These are phyloP conservation scores for Ameiurus melas DNA, from an alignment of 2,113 vertebrate species.

Conservation along the genomic window DNA sequence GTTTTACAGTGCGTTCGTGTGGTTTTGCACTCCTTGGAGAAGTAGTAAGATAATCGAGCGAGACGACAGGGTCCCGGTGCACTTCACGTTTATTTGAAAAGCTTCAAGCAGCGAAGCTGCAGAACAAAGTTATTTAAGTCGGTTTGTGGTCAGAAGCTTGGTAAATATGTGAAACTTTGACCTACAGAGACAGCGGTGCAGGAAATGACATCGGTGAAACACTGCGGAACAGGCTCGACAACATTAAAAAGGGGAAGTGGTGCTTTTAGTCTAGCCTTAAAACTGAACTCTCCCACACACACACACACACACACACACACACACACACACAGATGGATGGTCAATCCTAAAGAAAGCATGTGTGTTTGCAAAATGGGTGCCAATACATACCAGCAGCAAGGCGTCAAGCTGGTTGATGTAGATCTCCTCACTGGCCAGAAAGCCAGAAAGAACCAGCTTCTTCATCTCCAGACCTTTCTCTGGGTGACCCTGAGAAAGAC, in stretches of 20 bases:
- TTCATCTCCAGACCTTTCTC: conserved; percentile 98
- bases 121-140: background rate
- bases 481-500: conserved; percentile 78
- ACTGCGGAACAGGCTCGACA: background rate
- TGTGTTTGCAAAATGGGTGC: background rate
- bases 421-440: conserved; percentile 96
- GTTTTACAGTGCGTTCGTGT: background rate
- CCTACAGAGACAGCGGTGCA: background rate
- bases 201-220: conserved; percentile 37
- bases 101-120: background rate
- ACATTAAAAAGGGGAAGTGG: conserved; percentile 11
- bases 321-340: background rate
- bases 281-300: background rate
- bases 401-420: conserved; percentile 98
- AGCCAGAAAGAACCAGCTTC: conserved; percentile 92
- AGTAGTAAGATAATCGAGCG: background rate
- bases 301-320: background rate
- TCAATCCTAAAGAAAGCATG: background rate
- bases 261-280: background rate
- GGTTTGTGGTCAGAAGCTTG: background rate
- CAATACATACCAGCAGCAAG: conserved; percentile 83
- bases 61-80: background rate
- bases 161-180: background rate
- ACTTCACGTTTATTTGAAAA: background rate
- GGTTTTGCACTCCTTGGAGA: background rate